phyloP scores from a whole-genome alignment of 2,797 vertebrate genomes.

The Hylomyscus alleni region DNA sequence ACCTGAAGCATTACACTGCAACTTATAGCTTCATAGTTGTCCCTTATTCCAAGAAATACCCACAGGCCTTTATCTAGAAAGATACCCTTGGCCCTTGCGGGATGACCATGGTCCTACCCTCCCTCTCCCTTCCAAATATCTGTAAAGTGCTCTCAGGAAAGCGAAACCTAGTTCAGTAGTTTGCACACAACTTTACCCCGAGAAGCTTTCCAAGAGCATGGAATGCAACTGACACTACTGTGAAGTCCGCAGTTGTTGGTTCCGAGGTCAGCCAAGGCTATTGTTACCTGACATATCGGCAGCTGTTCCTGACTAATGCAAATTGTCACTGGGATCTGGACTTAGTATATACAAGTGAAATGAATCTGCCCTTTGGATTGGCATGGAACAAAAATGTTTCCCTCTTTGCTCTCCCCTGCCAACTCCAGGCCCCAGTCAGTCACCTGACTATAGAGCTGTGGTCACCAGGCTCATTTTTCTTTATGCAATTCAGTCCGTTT shows the following conservation, averaged over 20 bases:
- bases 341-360: slow-evolving; percentile 83
- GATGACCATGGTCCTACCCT: background rate
- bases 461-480: slow-evolving; percentile 84
- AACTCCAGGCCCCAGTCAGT: slow-evolving; percentile 2
- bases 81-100: background rate
- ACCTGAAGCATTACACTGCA: background rate
- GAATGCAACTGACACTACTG: slow-evolving; percentile 86
- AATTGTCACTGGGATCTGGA: slow-evolving; percentile 86
- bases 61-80: background rate
- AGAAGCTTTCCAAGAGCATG: slow-evolving; percentile 80
- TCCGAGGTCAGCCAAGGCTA: slow-evolving; percentile 81
- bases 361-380: slow-evolving; percentile 83
- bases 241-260: slow-evolving; percentile 83
- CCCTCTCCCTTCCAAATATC: background rate
- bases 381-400: slow-evolving; percentile 45
- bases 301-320: slow-evolving; percentile 88
- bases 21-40: background rate
- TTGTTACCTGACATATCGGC: slow-evolving; percentile 88
- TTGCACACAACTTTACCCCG: slow-evolving; percentile 73
- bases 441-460: slow-evolving; percentile 58
- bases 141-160: slow-evolving; percentile 28
- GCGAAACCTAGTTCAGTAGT: slow-evolving; percentile 47
- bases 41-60: background rate
- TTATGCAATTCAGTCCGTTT: slow-evolving; percentile 57
- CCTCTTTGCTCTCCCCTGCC: background rate